A percentile compares a stretch with the other conserved stretches of the same genome.
phyloP scores from a whole-genome alignment of 2,113 vertebrate genomes.

The Chaetorhynchus papuensis region DNA sequence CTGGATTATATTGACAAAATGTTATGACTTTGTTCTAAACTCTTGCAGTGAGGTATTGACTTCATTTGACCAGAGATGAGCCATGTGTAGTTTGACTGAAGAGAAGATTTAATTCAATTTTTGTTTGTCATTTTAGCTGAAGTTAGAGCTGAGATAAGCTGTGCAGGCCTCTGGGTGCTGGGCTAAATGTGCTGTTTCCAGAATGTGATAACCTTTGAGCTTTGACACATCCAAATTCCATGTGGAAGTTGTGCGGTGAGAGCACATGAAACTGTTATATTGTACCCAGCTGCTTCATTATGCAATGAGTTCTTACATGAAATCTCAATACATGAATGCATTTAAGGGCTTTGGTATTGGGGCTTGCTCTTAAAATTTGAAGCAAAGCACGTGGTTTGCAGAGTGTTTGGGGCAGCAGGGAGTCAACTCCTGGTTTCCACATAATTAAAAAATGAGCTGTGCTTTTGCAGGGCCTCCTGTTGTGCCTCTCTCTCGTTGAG shows the following conservation, averaged over 20 bases:
- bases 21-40: background rate
- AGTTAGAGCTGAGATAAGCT: background rate
- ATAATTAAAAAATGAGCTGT: conserved; percentile 3
- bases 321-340: background rate
- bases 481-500: background rate
- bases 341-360: background rate
- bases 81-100: background rate
- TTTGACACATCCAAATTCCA: background rate
- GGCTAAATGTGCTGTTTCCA: background rate
- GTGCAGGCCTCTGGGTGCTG: background rate
- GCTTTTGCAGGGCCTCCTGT: background rate
- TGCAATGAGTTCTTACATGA: background rate
- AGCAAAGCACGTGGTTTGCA: background rate
- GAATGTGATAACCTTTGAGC: background rate
- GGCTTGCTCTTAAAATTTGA: background rate
- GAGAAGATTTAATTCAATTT: background rate
- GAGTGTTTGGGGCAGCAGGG: background rate
- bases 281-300: background rate
- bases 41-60: background rate
- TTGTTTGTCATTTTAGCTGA: background rate
- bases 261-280: background rate
- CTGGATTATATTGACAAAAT: background rate
- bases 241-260: background rate
- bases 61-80: background rate
- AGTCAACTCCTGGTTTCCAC: background rate